phyloP scores from a whole-genome alignment of 2,797 vertebrate species.

The Amblyraja radiata region DNA sequence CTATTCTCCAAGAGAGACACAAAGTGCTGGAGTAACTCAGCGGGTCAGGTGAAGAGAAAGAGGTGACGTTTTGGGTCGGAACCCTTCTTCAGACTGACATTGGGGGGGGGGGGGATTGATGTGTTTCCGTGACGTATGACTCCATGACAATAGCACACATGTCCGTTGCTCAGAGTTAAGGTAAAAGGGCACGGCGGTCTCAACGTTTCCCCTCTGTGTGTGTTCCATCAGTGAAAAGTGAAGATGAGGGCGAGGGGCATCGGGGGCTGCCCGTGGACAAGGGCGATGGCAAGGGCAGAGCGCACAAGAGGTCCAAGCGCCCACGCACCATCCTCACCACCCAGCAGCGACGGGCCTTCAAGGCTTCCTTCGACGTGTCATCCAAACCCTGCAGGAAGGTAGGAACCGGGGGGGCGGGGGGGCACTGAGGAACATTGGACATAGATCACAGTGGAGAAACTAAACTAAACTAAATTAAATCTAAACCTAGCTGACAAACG shows the following conservation, averaged over 20 bases:
- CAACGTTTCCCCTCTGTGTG: not conserved
- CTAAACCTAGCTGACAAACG: no score
- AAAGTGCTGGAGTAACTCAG: no score
- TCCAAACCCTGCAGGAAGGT: conserved; percentile 87
- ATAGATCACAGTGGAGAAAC: no score
- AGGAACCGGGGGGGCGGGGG: not conserved
- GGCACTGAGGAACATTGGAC: not conserved
- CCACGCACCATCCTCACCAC: conserved; percentile 84
- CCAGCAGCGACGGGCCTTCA: conserved; percentile 81
- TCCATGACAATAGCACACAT: not conserved
- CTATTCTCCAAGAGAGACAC: no score
- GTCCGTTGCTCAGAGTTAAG: not conserved
- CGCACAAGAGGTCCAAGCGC: conserved; percentile 78
- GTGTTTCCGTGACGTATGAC: no score
- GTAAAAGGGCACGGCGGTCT: not conserved
- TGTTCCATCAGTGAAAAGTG: conserved; percentile 72
- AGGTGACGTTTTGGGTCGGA: no score
- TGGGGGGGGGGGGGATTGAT: no score
- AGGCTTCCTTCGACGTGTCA: conserved; percentile 85
- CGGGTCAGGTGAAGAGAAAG: no score
- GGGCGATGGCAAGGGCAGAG: conserved; percentile 70
- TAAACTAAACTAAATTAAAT: no score
- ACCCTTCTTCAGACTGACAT: no score
- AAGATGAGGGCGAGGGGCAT: conserved; percentile 67
- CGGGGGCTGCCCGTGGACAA: conserved; percentile 55